Evolutionary conservation across 2,797 vertebrate species (phyloP).

Genomic region (Cuniculus paca): DNA sequence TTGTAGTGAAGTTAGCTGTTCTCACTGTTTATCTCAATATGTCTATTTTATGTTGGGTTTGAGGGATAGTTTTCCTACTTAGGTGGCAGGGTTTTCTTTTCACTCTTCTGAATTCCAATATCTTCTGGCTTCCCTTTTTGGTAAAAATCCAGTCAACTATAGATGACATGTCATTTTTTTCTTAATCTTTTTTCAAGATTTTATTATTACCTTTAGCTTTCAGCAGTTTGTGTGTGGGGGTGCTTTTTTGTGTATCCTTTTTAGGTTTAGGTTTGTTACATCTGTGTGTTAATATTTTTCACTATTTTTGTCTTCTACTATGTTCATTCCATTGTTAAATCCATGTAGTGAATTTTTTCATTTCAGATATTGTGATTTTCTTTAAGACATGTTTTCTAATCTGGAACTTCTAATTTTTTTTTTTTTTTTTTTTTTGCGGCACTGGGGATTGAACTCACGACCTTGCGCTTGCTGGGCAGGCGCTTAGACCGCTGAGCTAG

Average conservation of each 20-base stretch:
- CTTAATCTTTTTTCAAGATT: not conserved
- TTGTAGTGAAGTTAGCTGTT: constrained; percentile 8
- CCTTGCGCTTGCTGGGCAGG: no score
- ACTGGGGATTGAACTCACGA: no score
- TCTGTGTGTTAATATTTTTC: constrained; percentile 24
- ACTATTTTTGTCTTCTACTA: not conserved
- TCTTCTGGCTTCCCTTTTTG: not conserved
- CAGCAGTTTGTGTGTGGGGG: not conserved
- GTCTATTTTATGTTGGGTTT: not conserved
- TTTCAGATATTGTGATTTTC: constrained; percentile 42
- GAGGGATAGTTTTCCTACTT: constrained; percentile 10
- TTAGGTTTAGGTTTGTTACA: not conserved
- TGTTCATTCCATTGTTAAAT: constrained; percentile 30
- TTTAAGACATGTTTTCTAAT: not conserved
- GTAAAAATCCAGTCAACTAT: not conserved
- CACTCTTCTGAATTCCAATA: not conserved
- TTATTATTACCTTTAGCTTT: not conserved
- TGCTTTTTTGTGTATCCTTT: not conserved
- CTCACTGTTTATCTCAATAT: constrained; percentile 5
- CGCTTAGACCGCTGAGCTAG: no score
- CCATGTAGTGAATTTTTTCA: not conserved
- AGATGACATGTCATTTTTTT: not conserved
- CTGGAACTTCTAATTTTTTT: constrained; percentile 29
- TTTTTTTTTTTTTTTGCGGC: no score
- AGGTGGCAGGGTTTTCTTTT: not conserved